These are phyloP conservation scores for Callipepla californica DNA, from an alignment of 2,113 vertebrate genomes.

Conservation along the genomic window DNA sequence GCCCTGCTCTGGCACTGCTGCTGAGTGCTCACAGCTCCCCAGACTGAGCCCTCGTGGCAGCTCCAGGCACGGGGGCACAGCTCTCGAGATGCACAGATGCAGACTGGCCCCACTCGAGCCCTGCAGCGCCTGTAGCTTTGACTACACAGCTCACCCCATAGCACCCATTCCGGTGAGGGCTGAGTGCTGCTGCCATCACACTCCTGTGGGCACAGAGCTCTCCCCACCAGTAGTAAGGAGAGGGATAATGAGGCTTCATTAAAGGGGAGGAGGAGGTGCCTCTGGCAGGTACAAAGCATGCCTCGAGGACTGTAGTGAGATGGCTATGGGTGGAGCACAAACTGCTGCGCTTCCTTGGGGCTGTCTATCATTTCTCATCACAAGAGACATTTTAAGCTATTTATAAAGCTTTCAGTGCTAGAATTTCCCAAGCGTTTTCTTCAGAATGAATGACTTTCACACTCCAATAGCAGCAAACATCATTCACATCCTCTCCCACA, in stretches of 20 bases:
- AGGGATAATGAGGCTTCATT: not conserved
- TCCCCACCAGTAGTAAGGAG: not conserved
- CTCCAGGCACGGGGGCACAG: not conserved
- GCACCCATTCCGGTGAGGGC: rapidly evolving
- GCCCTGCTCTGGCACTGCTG: not conserved
- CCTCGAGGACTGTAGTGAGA: not conserved
- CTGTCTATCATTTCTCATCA: not conserved
- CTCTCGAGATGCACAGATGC: not conserved
- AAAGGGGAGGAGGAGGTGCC: not conserved
- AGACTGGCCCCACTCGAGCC: not conserved
- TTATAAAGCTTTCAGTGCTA: not conserved
- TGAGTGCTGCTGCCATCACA: not conserved
- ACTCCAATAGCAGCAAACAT: not conserved
- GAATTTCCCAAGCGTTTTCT: not conserved
- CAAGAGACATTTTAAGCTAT: not conserved
- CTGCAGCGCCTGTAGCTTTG: rapidly evolving
- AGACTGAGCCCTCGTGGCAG: not conserved
- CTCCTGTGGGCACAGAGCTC: not conserved
- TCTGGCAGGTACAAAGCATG: not conserved
- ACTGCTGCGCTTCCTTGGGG: rapidly evolving
- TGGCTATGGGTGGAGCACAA: not conserved
- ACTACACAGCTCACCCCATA: rapidly evolving
- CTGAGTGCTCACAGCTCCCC: not conserved
- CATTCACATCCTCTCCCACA: not conserved
- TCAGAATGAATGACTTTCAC: not conserved